Base-by-base conservation (phyloP, 2,113 vertebrate species). In the Hydrolagus affinis region DNA sequence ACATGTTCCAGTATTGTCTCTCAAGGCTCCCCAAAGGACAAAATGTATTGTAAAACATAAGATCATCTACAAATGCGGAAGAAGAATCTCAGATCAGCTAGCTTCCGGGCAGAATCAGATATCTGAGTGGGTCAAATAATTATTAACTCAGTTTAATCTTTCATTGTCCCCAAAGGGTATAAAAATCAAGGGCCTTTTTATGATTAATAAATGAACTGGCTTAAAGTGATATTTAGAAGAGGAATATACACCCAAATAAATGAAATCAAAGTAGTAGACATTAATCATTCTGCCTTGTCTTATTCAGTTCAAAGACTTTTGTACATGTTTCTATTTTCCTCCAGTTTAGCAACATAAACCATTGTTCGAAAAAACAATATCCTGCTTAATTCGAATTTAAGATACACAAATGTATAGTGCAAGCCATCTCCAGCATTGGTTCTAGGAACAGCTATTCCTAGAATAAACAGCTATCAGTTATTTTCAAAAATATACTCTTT, bases 401-500 rank as follows among this genome's bases (percentile, higher is more conserved):
- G 60, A 28, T 62, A 64, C 60, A 83, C 15, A 8, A 17, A 28
- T 83, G 28, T 19, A 68, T 10, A 30, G 64, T 83, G 25, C 62
- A 83, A 83, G 32, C 60, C 28, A 68, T 30, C 60, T 25, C 14
- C 14, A 66, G 30, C 23, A 83, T 83, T 83, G 15, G 78, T 30
- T 66, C 62, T 83, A 28, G 78, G 23, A 66, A 28, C 62, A 28
- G 64, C 60, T 66, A n/a, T n/a, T n/a, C n/a, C n/a, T n/a, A n/a
- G 23, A 8, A 25, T 60, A 80, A 80, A 80, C 28, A 8, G 30
- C 25, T 14, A 62, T 62, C n/a, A n/a, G n/a, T n/a, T 28, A 60
- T 83, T 83, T 83, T 83, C 78, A 83, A 12, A 23, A 19, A 32
- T 68, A 30, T 68, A 75, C 56, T 75, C 56, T 56, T 19, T 56